These are phyloP conservation scores for Rana temporaria DNA, from an alignment of 2,113 vertebrate genomes.

Conservation along the genomic window DNA sequence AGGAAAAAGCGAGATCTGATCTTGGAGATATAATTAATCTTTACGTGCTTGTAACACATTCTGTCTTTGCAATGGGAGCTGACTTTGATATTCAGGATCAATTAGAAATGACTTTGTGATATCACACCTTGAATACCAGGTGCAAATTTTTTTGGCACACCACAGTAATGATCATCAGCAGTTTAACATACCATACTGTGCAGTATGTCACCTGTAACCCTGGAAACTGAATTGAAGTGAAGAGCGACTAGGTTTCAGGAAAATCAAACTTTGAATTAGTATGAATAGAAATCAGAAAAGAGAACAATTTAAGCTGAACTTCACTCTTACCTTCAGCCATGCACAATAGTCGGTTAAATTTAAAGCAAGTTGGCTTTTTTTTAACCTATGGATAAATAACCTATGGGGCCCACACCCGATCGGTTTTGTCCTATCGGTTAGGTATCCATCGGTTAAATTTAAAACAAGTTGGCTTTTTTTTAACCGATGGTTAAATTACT, in stretches of 20 bases:
- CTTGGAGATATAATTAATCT: constrained; percentile 12
- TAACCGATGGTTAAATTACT: too few relatives aligned
- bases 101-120: constrained; percentile 33
- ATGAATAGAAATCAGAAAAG: neutral
- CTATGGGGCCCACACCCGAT: too few relatives aligned
- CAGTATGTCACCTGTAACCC: neutral
- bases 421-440: too few relatives aligned
- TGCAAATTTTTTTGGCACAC: constrained; percentile 20
- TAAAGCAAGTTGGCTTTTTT: too few relatives aligned
- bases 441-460: too few relatives aligned
- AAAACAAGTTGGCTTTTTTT: too few relatives aligned
- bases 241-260: neutral
- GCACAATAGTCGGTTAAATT: too few relatives aligned
- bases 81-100: constrained; percentile 26
- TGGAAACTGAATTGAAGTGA: constrained; percentile 4
- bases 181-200: constrained; percentile 5
- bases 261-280: neutral
- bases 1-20: constrained; percentile 2
- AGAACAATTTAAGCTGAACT: neutral
- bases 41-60: constrained; percentile 8
- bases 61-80: constrained; percentile 5
- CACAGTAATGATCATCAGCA: constrained; percentile 13
- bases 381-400: too few relatives aligned
- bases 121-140: constrained; percentile 29
- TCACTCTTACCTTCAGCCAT: too few relatives aligned